Evolutionary conservation across 1,140 invertebrate species (phyloP).

Genomic region (Drosophila parvula): DNA sequence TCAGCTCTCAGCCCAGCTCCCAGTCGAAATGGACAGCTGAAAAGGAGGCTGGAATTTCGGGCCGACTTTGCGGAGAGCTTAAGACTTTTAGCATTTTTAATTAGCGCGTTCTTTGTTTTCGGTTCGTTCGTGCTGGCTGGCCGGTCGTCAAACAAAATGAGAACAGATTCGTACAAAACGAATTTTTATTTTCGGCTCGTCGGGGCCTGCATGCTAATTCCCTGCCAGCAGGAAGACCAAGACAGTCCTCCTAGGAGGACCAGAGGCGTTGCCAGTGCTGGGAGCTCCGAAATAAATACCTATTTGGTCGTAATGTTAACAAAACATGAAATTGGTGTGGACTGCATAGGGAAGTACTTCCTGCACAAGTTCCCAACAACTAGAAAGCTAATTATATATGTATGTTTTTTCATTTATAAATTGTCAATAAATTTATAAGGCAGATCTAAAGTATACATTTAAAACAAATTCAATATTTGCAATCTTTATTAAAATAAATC

Average conservation of each 20-base stretch:
- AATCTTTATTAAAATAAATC: no score
- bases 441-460: no score
- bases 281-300: constrained; percentile 10
- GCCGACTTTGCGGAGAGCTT: constrained; percentile 59
- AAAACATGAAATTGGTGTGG: not conserved
- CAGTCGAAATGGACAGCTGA: constrained; percentile 75
- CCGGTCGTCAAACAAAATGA: constrained; percentile 39
- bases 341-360: not conserved
- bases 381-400: no score
- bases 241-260: constrained; percentile 3
- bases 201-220: constrained; percentile 52
- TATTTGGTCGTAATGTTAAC: not conserved
- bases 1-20: constrained; percentile 5
- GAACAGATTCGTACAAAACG: constrained; percentile 57
- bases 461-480: no score
- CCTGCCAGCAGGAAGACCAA: constrained; percentile 2
- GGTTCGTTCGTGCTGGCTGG: constrained; percentile 63
- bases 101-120: constrained; percentile 82
- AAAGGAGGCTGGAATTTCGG: constrained; percentile 78
- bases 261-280: constrained; percentile 23
- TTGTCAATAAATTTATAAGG: no score
- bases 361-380: no score
- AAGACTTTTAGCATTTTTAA: constrained; percentile 82
- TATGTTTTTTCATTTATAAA: no score
- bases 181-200: constrained; percentile 28